Evolutionary conservation across 1,140 invertebrate species (phyloP).

Genomic region (Camponotus pennsylvanicus): DNA sequence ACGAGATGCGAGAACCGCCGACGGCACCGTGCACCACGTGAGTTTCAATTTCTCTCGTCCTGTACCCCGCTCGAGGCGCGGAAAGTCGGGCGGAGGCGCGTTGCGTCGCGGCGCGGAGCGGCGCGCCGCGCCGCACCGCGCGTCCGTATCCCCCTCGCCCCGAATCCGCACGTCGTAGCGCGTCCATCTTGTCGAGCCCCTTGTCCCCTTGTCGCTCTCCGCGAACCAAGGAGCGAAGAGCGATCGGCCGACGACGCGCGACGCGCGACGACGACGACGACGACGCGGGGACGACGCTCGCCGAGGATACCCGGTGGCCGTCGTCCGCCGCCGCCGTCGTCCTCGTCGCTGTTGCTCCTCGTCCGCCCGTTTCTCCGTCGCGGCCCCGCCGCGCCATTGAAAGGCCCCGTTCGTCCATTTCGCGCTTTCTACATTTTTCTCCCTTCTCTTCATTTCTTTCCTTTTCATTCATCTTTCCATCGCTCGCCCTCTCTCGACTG

Average conservation of each 20-base stretch:
- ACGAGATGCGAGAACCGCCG: slow-evolving; percentile 79
- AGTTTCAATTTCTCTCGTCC: slow-evolving; percentile 70
- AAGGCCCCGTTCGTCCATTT: neutral
- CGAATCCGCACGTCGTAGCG: slow-evolving; percentile 62
- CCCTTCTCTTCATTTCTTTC: too few relatives aligned
- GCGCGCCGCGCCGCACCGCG: slow-evolving; percentile 41
- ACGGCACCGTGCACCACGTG: slow-evolving; percentile 82
- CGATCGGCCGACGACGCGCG: slow-evolving; percentile 73
- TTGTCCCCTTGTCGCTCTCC: slow-evolving; percentile 80
- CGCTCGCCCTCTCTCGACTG: neutral
- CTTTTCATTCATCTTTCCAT: too few relatives aligned
- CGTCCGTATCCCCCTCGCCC: slow-evolving; percentile 62
- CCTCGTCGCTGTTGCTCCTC: slow-evolving; percentile 6
- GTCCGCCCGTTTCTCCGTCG: slow-evolving; percentile 14
- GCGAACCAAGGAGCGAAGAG: slow-evolving; percentile 29
- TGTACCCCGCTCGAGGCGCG: slow-evolving; percentile 7
- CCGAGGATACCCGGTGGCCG: neutral
- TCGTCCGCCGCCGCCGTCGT: neutral
- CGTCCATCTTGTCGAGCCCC: slow-evolving; percentile 83
- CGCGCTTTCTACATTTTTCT: neutral
- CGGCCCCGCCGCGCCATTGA: slow-evolving; percentile 24
- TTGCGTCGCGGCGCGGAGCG: slow-evolving; percentile 31
- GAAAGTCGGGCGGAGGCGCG: neutral
- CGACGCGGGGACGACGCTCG: slow-evolving; percentile 29
- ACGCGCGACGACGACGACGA: slow-evolving; percentile 72